Conservation (phyloP, 1,140 invertebrate species). For the Hyphantria cunea region DNA sequence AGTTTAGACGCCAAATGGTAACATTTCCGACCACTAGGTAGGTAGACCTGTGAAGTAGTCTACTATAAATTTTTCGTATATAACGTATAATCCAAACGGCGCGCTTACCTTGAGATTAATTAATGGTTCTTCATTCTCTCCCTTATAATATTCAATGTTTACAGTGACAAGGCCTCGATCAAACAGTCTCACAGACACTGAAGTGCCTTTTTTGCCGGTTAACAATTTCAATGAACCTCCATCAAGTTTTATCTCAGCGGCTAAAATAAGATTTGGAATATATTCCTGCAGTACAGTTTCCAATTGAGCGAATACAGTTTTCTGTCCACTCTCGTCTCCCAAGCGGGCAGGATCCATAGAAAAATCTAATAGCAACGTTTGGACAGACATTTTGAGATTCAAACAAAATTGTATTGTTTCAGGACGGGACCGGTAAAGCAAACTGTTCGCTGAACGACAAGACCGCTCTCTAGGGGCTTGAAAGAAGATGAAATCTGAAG, state of each 20-base stretch:
- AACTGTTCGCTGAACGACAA: slow-evolving; percentile 13
- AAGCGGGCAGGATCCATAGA: slow-evolving; percentile 87
- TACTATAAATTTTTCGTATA: no score
- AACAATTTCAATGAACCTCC: slow-evolving; percentile 86
- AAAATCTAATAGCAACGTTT: slow-evolving; percentile 91
- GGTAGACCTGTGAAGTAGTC: no score
- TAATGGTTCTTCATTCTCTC: slow-evolving; percentile 86
- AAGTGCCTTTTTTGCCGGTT: slow-evolving; percentile 85
- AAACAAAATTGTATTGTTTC: slow-evolving; percentile 15
- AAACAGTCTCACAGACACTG: slow-evolving; percentile 88
- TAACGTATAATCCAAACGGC: slow-evolving; percentile 22
- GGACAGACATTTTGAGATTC: slow-evolving; percentile 86
- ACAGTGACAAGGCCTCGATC: slow-evolving; percentile 88
- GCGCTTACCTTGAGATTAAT: slow-evolving; percentile 88
- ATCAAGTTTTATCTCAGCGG: slow-evolving; percentile 83
- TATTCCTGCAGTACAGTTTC: slow-evolving; percentile 86
- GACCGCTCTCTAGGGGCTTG: slow-evolving; percentile 10
- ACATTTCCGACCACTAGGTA: no score
- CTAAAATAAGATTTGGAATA: slow-evolving; percentile 85
- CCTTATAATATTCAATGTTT: slow-evolving; percentile 91
- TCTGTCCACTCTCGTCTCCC: slow-evolving; percentile 85
- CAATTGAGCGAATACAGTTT: slow-evolving; percentile 85
- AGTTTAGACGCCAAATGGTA: no score
- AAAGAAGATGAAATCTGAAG: slow-evolving; percentile 22
- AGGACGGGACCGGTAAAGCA: slow-evolving; percentile 50